Base-by-base conservation (phyloP, 2,797 vertebrate genomes). In the Peromyscus eremicus region DNA sequence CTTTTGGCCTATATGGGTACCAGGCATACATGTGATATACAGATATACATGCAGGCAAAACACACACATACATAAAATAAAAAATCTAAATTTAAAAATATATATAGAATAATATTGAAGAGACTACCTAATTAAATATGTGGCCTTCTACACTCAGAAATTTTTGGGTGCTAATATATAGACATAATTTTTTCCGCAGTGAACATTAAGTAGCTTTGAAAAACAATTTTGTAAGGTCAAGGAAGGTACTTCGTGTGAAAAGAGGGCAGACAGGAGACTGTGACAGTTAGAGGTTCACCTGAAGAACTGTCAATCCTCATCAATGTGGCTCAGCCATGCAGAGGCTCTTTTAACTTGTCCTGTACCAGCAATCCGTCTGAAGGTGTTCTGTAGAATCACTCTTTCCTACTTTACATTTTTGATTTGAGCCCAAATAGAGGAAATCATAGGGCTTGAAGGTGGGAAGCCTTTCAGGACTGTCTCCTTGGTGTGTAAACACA, bases 391-490 rank as follows among this genome's bases (percentile, higher is more conserved):
- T 7, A 64, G 19, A 94, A 79, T 76, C 34, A 46, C 81, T 94
- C 27, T 85, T 80, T 80, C 43, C 89, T 91, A 40, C 81, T 97
- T 97, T 88, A 90, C 21, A 64, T 94, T 89, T 96, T 95, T 95
- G 82, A 87, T 97, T 95, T 89, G 84, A 95, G 94, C 60, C 87
- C 49, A 94, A 91, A 82, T 91, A 94, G 46, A 89, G 70, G 64
- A 89, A 97, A 81, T 82, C 62, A 94, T 19, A 92, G 29, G 82
- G 43, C 73, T 77, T 95, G 83, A 93, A 96, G 86, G 83, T 92
- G 32, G 76, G 68, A 92, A 91, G 25, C 12, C 46, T 95, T 88
- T 82, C n/a, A 70, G 49, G 89, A 57, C 11, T 94, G 66, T 55
- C 76, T 77, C 83, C 92, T 92, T 79, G 43, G 23, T 64, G 82